phyloP scores from a whole-genome alignment of 2,113 vertebrate genomes.

The Periophthalmodon schlosseri region DNA sequence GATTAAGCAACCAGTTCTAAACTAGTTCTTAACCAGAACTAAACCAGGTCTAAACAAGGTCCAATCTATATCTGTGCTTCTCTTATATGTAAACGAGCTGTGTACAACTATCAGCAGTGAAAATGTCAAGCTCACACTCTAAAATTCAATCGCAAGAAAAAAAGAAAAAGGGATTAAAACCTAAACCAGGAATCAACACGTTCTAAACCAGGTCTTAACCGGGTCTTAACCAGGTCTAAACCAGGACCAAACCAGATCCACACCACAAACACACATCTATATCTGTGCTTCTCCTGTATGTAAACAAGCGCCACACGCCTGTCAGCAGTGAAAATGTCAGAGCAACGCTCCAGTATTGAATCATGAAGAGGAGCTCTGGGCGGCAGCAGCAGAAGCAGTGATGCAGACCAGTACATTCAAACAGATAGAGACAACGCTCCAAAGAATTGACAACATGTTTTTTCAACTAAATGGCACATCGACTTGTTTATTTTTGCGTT shows the following conservation, averaged over 20 bases:
- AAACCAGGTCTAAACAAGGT: neutral
- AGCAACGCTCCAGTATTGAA: neutral
- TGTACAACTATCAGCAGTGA: constrained; percentile 33
- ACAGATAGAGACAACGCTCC: constrained; percentile 26
- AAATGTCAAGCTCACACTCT: constrained; percentile 31
- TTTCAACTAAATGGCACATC: constrained; percentile 41
- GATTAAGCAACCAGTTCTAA: neutral
- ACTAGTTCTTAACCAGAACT: neutral
- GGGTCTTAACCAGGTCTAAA: too few relatives aligned
- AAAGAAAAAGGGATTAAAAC: too few relatives aligned
- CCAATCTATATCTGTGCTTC: neutral
- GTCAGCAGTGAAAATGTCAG: constrained; percentile 30
- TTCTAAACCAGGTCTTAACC: too few relatives aligned
- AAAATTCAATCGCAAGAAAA: neutral
- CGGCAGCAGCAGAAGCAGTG: constrained; percentile 5
- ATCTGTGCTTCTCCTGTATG: neutral
- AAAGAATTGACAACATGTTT: constrained; percentile 32
- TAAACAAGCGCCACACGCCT: constrained; percentile 23
- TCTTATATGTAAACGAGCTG: constrained; percentile 11
- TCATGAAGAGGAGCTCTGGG: constrained; percentile 13
- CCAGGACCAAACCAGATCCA: too few relatives aligned
- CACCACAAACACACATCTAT: too few relatives aligned
- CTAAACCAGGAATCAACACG: too few relatives aligned
- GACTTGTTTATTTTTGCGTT: constrained; percentile 40
- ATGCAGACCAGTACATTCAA: constrained; percentile 38